Conservation (phyloP, 2,888 invertebrate genomes). For the Alitta virens region DNA sequence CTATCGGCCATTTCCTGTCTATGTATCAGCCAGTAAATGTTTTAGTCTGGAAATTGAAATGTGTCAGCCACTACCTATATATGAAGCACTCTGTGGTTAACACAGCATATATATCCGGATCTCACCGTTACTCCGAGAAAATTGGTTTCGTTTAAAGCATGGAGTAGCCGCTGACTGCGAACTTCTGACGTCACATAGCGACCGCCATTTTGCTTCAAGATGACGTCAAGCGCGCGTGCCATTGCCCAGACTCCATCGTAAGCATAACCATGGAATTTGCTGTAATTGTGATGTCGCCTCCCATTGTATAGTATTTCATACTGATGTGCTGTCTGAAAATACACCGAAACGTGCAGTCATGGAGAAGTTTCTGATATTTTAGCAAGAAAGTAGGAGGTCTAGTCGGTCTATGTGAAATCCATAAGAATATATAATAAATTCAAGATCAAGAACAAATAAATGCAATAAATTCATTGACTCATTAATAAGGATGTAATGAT, state of each 20-base stretch:
- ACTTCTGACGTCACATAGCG: constrained; percentile 17
- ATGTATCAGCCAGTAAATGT: no score
- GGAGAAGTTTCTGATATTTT: no score
- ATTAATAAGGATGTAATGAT: no score
- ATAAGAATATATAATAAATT: no score
- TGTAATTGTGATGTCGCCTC: constrained; percentile 78
- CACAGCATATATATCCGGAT: background rate
- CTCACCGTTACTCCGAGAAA: constrained; percentile 78
- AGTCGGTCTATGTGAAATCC: no score
- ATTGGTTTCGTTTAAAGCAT: constrained; percentile 82
- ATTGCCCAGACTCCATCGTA: constrained; percentile 99
- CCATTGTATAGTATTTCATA: constrained; percentile 73
- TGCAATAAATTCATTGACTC: no score
- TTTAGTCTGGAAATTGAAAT: no score
- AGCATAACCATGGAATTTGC: constrained; percentile 94
- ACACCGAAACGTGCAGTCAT: background rate
- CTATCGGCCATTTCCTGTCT: no score
- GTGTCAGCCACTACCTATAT: no score
- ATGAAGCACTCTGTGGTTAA: no score
- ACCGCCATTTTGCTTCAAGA: constrained; percentile 61
- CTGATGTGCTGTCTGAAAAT: constrained; percentile 19
- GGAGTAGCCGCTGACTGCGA: constrained; percentile 32
- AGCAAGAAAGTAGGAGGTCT: no score
- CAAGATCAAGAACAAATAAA: no score
- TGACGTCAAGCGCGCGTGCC: constrained; percentile 88